phyloP scores from a whole-genome alignment of 1,140 invertebrate species.

The Eubasilissa regina region DNA sequence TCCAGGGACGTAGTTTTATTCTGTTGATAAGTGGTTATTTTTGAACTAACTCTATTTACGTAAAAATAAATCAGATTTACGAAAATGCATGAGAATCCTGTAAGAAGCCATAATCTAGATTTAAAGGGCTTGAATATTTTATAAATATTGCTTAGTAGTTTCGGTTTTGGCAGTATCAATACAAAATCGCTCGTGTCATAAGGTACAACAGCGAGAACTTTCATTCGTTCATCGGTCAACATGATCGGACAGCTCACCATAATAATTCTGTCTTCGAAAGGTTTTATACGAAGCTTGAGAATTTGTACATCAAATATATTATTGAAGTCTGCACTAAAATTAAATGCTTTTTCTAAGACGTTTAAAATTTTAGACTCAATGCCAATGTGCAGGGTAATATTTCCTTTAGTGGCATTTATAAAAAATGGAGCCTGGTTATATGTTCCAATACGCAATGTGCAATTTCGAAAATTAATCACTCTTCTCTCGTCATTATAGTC shows the following conservation, averaged over 20 bases:
- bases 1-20: slow-evolving; percentile 9
- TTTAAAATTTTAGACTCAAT: background rate
- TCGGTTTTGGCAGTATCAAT: background rate
- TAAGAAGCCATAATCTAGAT: background rate
- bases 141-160: background rate
- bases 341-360: background rate
- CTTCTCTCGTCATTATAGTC: background rate
- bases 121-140: slow-evolving; percentile 25
- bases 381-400: background rate
- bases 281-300: background rate
- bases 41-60: background rate
- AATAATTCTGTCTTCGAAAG: slow-evolving; percentile 23
- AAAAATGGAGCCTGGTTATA: background rate
- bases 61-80: background rate
- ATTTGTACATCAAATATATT: background rate
- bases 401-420: background rate
- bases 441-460: background rate
- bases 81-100: background rate
- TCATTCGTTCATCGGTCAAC: background rate
- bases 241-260: background rate
- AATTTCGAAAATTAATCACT: background rate
- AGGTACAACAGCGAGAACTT: background rate
- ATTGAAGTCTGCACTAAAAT: background rate
- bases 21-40: background rate
- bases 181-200: background rate